phyloP scores from a whole-genome alignment of 2,113 vertebrate genomes.

The Thinocorus orbignyianus region DNA sequence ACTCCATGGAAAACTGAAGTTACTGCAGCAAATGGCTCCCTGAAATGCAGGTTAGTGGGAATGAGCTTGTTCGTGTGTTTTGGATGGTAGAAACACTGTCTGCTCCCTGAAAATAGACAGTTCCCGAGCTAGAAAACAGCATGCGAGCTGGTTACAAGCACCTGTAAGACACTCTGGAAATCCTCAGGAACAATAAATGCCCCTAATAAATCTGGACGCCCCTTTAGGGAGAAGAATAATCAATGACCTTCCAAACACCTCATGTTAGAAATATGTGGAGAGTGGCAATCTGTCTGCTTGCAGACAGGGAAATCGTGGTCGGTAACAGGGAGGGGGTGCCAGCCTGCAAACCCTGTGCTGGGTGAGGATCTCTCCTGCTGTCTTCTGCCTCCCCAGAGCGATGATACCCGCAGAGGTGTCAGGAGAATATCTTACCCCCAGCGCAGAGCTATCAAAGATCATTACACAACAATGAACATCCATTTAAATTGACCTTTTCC shows the following conservation, averaged over 20 bases:
- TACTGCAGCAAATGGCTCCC: neutral
- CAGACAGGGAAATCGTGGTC: neutral
- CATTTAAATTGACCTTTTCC: slow-evolving; percentile 27
- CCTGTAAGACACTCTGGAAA: neutral
- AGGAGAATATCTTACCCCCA: neutral
- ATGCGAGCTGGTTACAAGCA: neutral
- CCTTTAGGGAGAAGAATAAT: neutral
- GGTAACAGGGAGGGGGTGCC: neutral
- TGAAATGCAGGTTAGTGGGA: neutral
- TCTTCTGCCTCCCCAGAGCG: neutral
- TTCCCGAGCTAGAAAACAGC: neutral
- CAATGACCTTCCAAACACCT: neutral
- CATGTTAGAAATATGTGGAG: neutral
- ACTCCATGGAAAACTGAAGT: neutral
- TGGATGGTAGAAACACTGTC: neutral
- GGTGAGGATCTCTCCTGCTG: neutral
- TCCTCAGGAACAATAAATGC: neutral
- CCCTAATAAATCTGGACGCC: neutral
- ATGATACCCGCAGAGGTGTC: neutral
- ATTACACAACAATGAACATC: slow-evolving; percentile 51
- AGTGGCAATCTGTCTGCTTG: neutral
- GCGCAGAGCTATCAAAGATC: slow-evolving; percentile 15
- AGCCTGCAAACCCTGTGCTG: neutral
- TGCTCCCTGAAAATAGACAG: neutral
- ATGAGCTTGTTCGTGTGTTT: neutral